A percentile compares a stretch with the other conserved stretches of the same genome.
These are phyloP conservation scores for Dione juno DNA, from an alignment of 2,888 invertebrate species.

Conservation along the genomic window DNA sequence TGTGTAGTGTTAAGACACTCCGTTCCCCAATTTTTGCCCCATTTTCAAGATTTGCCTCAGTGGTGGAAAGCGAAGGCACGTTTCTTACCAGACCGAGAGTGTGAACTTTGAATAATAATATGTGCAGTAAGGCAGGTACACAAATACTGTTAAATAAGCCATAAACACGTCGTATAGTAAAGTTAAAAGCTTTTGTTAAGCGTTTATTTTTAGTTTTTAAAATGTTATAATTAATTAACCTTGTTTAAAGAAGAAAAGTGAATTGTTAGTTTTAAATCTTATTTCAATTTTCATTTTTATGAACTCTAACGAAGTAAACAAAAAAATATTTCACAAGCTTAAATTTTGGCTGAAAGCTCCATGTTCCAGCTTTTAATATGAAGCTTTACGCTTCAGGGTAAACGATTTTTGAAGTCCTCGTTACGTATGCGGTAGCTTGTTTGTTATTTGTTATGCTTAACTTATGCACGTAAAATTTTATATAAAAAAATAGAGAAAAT, in stretches of 20 bases:
- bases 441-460: not conserved
- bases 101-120: not conserved
- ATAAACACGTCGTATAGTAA: too few species aligned
- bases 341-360: not conserved
- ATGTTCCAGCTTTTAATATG: not conserved
- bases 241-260: not conserved
- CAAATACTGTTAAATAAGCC: too few species aligned
- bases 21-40: too few species aligned
- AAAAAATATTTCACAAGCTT: not conserved
- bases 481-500: not conserved
- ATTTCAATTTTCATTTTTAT: too few species aligned
- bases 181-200: too few species aligned
- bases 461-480: not conserved
- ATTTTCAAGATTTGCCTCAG: too few species aligned
- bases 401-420: slow-evolving; percentile 3
- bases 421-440: not conserved
- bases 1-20: too few species aligned
- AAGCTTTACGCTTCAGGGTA: slow-evolving; percentile 9
- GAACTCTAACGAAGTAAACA: not conserved
- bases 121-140: not conserved
- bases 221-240: too few species aligned
- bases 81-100: too few species aligned
- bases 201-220: too few species aligned
- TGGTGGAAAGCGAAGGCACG: too few species aligned
- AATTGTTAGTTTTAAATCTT: too few species aligned